A percentile compares a stretch with the other conserved stretches of the same genome.
phyloP scores from a whole-genome alignment of 2,797 vertebrate genomes.

The Staurois parvus region DNA sequence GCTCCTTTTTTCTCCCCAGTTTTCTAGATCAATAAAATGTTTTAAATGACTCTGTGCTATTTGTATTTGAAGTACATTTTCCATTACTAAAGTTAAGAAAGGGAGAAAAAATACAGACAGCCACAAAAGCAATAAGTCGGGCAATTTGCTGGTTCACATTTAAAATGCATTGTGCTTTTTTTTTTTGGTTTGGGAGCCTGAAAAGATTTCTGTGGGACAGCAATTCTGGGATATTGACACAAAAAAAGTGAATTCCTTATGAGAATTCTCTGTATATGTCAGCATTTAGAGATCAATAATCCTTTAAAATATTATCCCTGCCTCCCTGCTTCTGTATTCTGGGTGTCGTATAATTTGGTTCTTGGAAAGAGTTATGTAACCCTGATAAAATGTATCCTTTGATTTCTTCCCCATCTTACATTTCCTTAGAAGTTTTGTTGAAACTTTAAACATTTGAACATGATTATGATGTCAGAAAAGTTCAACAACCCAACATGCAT shows the following conservation, averaged over 20 bases:
- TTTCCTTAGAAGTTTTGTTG: slow-evolving; percentile 37
- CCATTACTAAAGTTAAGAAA: slow-evolving; percentile 29
- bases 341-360: slow-evolving; percentile 1
- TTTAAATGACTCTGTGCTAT: slow-evolving; percentile 33
- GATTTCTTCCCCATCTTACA: not conserved
- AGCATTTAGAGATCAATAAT: slow-evolving; percentile 46
- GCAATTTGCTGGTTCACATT: slow-evolving; percentile 37
- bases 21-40: slow-evolving; percentile 44
- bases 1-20: not conserved
- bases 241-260: slow-evolving; percentile 18
- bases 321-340: not conserved
- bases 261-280: slow-evolving; percentile 8
- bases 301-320: not conserved
- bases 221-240: slow-evolving; percentile 47
- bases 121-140: slow-evolving; percentile 28
- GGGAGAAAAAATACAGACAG: slow-evolving; percentile 18
- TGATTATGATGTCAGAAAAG: slow-evolving; percentile 36
- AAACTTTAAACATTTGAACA: slow-evolving; percentile 38
- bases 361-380: not conserved
- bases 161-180: slow-evolving; percentile 41
- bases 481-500: slow-evolving; percentile 40
- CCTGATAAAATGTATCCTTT: slow-evolving; percentile 7
- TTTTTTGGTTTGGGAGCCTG: slow-evolving; percentile 22
- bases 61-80: slow-evolving; percentile 47
- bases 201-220: slow-evolving; percentile 20